Percentiles rank a stretch among this genome's conserved stretches.
phyloP scores from a whole-genome alignment of 2,888 invertebrate species.

The Cybosia mesomella region DNA sequence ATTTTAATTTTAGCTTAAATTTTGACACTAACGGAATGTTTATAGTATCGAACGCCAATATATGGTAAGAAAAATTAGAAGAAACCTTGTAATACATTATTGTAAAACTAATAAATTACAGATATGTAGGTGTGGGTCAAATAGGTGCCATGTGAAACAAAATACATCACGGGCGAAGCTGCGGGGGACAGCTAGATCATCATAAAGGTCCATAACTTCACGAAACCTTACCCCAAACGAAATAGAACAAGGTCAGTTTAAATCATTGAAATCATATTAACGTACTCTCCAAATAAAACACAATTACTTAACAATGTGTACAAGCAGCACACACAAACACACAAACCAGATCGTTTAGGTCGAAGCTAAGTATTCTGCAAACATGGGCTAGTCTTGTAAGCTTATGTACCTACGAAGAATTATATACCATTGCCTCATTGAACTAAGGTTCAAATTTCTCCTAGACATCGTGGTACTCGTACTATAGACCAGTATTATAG shows the following conservation, averaged over 20 bases:
- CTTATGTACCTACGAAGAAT: neutral
- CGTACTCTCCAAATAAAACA: constrained; percentile 5
- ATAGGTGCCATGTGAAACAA: no score
- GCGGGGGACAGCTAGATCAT: no score
- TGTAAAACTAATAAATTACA: no score
- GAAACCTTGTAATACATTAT: no score
- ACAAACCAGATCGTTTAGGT: constrained; percentile 36
- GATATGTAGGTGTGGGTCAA: no score
- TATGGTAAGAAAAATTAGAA: no score
- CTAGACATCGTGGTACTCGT: neutral
- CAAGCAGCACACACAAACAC: constrained; percentile 23
- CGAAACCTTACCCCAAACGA: neutral
- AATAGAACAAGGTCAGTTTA: neutral
- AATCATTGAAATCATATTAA: neutral
- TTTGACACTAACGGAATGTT: neutral
- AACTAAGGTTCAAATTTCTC: neutral
- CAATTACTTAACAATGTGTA: constrained; percentile 24
- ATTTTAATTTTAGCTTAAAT: constrained; percentile 5
- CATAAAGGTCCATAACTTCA: neutral
- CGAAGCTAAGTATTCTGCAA: constrained; percentile 35
- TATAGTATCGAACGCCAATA: no score
- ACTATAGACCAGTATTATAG: neutral
- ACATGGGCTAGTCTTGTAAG: constrained; percentile 27
- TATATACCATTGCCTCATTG: neutral
- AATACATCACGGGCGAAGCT: no score